Base-by-base conservation (phyloP, 2,888 invertebrate species). In the Pristionchus japonicus region DNA sequence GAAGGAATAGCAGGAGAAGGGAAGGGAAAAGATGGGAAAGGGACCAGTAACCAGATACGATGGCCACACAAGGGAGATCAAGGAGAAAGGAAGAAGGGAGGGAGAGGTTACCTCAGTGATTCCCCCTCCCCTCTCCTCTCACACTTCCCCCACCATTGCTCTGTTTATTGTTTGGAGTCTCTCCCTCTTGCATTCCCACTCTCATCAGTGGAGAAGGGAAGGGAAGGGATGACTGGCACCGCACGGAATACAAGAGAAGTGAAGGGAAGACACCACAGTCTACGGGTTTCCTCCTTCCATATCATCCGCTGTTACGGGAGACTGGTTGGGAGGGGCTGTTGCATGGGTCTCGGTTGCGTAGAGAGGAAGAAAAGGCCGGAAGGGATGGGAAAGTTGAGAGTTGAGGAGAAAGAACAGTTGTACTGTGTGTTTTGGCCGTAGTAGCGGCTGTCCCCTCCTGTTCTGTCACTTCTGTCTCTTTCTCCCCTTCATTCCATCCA, bases 81-180 rank as follows among this genome's bases (percentile, higher is more conserved):
- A 47, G 47, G 80, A 70, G 70, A 70, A 37, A 34, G 23, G 70
- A 34, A 27, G 67, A 47, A 43, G 13, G 77, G 27, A 74, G 34
- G 15, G 43, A 43, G 3, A 20, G 80, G 47, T 49, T 80, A 80
- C 84, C 37, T 84, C 57, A 40, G n/a, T 40, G 40, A 37, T 27
- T 84, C 37, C 34, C 34, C 37, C 84, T 31, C 82, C 52, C 52
- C 61, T n/a, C 34, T 15, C 37, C 84, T 31, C 82, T 83, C 52
- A 27, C 82, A n/a, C 82, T 83, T 34, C 82, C 52, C 37, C 82
- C 23, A 6, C 61, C 61, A 37, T 61, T 84, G 40, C 77, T 80
- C 80, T 80, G 80, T 49, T 80, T 80, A 80, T 80, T 80, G 80
- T 80, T 80, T 80, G 80, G 80, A 80, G 49, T 80, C 80, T n/a